Base-by-base conservation (phyloP, 2,113 vertebrate genomes). In the Accipiter virgatus region DNA sequence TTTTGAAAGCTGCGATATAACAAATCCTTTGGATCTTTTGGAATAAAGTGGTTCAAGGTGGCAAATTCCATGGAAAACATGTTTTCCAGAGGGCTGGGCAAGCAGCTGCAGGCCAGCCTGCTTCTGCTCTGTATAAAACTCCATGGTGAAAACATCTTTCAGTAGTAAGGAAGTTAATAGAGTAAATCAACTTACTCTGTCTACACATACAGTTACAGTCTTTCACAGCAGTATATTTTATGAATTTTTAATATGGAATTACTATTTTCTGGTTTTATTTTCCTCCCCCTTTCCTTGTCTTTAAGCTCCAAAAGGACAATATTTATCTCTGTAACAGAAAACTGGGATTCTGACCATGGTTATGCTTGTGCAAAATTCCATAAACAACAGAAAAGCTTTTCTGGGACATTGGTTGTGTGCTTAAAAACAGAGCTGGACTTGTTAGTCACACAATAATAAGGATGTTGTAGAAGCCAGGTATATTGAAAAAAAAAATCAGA, bases 161-260 rank as follows among this genome's bases (percentile, higher is more conserved):
- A 89, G 74, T 94, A 90, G 80, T 75, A 47, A 96, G 26, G 34
- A 97, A 96, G 79, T 97, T 97, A 97, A 98, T 96, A 81, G 5
- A 93, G 27, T 89, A 95, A 97, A 97, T 97, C 93, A 97, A 95
- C 95, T 89, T 87, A 97, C 91, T 97, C 88, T 93, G 87, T 95
- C 95, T 95, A 70, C 66, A 88, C 97, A 94, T 95, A 90, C 61
- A 96, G 52, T 93, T 93, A 70, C 42, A 91, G 70, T 88, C 61
- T 89, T 95, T 91, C 73, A 91, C 88, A 97, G 79, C 62, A 96
- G 48, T 27, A 86, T 90, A 93, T 92, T 97, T 42, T 95, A 95
- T 72, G 9, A 42, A 42, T 91, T 90, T 96, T 94, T 89, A 38
- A 67, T 29, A 81, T 16, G 15, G 13, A 74, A 61, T 79, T 63